Evolutionary conservation across 2,888 invertebrate species (phyloP), one percentile per base, ranked within the genome.

Genomic region (Epirrhoe alternata): DNA sequence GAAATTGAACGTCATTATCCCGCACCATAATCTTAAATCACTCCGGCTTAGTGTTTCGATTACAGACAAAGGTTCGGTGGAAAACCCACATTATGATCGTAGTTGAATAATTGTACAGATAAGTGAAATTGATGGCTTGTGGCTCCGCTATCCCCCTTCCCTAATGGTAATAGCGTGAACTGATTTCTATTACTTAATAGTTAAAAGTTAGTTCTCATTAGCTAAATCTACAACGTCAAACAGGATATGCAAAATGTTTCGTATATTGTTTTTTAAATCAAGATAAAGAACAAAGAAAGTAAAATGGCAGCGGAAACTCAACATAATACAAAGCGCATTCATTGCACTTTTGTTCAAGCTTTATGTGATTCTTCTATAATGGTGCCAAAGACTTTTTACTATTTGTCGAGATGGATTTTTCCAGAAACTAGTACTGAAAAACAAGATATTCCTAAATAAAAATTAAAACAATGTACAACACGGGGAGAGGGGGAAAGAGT

Each of bases 21-120:
- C 90, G 82, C 82, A 87, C 90, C 89, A 92, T 92, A 91, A 92
- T 90, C 92, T 90, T 92, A 92, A 92, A 92, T 92, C 91, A 91
- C 92, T 88, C 83, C 80, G 89, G 89, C 90, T 92, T 90, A 92
- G 90, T 90, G 87, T 90, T 91, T 92, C 91, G 90, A 90, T 92
- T 90, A 89, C 92, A 90, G 88, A 91, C 89, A 91, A 92, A 92
- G 91, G 90, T 86, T 87, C 86, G 84, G 78, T 80, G 81, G 85
- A 86, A 89, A 89, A 82, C 89, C 88, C 89, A 92, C 90, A 90
- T 92, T 92, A 92, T 92, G 88, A 91, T 86, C 84, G 84, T 88
- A 86, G 86, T 88, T 90, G 90, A 91, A 91, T 92, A 91, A 92
- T 92, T 92, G 90, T 89, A 84, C 77, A 88, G 90, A 91, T 92